Conservation (phyloP, 2,113 vertebrate genomes). For the Malaclemys terrapin region DNA sequence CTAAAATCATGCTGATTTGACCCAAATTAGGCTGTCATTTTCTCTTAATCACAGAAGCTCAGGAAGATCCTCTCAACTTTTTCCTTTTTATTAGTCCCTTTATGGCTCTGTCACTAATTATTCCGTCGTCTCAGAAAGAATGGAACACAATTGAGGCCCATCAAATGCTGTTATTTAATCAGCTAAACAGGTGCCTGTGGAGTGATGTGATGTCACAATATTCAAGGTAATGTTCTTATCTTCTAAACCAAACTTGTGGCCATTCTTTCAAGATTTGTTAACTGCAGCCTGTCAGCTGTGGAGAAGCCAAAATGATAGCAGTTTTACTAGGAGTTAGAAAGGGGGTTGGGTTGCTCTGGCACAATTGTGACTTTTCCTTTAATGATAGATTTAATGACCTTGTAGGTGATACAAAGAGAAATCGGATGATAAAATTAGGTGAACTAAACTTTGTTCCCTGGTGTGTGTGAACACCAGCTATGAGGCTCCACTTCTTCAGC, state of each 20-base stretch:
- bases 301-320: background rate
- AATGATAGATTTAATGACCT: background rate
- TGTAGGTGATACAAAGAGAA: background rate
- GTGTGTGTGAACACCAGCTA: background rate
- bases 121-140: background rate
- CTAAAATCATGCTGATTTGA: background rate
- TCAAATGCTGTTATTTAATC: background rate
- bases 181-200: background rate
- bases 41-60: background rate
- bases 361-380: background rate
- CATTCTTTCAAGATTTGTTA: background rate
- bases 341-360: background rate
- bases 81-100: background rate
- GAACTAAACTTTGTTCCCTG: background rate
- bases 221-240: background rate
- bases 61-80: background rate
- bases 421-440: background rate
- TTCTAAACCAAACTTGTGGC: background rate
- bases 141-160: background rate
- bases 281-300: background rate
- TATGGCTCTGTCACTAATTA: background rate
- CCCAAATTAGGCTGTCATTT: background rate
- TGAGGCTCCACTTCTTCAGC: background rate
- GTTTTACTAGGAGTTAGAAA: background rate
- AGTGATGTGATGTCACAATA: background rate